These are phyloP conservation scores for Heliconius aoede DNA, from an alignment of 2,888 invertebrate genomes.

Conservation along the genomic window DNA sequence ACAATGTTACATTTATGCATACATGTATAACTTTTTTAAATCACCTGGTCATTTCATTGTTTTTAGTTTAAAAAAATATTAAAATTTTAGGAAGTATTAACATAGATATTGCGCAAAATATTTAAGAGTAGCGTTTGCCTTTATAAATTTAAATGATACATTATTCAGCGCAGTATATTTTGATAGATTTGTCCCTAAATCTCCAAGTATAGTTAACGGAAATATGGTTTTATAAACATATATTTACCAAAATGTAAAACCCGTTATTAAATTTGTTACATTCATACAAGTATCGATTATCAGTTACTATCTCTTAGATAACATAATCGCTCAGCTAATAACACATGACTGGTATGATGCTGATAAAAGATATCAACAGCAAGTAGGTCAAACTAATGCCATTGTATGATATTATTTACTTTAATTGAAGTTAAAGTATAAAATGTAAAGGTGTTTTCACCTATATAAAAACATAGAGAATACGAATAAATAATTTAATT, in stretches of 20 bases:
- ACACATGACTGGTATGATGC: constrained; percentile 51
- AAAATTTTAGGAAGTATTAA: too few relatives aligned
- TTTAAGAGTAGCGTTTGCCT: background rate
- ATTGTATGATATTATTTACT: constrained; percentile 32
- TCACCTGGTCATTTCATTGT: background rate
- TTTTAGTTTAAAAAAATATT: background rate
- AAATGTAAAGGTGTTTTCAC: background rate
- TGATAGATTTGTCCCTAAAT: too few relatives aligned
- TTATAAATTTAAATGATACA: background rate
- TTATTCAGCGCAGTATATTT: too few relatives aligned
- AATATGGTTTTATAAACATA: background rate
- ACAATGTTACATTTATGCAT: constrained; percentile 12
- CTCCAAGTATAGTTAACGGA: background rate
- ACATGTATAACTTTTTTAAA: constrained; percentile 5
- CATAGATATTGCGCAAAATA: background rate
- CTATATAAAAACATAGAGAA: background rate
- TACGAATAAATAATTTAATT: background rate
- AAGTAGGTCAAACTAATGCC: constrained; percentile 74
- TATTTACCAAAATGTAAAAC: constrained; percentile 7
- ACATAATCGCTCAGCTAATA: constrained; percentile 67
- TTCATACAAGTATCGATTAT: constrained; percentile 18
- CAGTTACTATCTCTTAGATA: constrained; percentile 55
- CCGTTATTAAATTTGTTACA: constrained; percentile 22
- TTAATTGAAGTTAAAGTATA: background rate
- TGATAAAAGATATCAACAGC: constrained; percentile 71